Conservation (phyloP, 2,797 vertebrate species). For the Petrocephalus sullivani region DNA sequence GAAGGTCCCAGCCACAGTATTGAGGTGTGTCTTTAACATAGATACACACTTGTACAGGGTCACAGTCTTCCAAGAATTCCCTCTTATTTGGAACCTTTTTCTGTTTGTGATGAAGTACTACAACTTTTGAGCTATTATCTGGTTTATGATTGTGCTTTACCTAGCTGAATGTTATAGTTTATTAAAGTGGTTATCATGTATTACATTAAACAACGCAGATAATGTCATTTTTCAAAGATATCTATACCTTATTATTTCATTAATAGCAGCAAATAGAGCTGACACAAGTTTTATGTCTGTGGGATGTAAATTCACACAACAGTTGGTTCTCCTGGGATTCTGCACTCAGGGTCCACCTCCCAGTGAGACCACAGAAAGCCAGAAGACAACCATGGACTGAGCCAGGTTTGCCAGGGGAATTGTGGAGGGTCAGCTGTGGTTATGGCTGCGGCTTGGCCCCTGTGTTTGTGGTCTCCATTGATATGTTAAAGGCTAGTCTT, state of each 20-base stretch:
- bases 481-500: conserved; percentile 32
- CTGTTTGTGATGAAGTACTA: not conserved
- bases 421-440: conserved; percentile 39
- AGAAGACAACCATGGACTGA: not conserved
- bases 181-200: not conserved
- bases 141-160: not conserved
- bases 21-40: conserved; percentile 30
- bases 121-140: not conserved
- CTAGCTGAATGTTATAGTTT: not conserved
- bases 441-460: conserved; percentile 45
- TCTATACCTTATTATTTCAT: not conserved
- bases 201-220: not conserved
- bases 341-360: conserved; percentile 4
- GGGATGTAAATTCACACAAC: not conserved
- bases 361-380: conserved; percentile 1
- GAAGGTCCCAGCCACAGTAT: conserved; percentile 36
- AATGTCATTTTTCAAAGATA: not conserved
- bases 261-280: not conserved
- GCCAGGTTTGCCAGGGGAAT: not conserved
- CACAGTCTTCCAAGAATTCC: conserved; percentile 16
- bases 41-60: conserved; percentile 25
- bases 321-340: not conserved
- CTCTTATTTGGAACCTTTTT: not conserved
- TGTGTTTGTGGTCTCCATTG: conserved; percentile 52
- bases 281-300: not conserved